Evolutionary conservation across 2,797 vertebrate species (phyloP).

Genomic region (Crypturellus tataupa): DNA sequence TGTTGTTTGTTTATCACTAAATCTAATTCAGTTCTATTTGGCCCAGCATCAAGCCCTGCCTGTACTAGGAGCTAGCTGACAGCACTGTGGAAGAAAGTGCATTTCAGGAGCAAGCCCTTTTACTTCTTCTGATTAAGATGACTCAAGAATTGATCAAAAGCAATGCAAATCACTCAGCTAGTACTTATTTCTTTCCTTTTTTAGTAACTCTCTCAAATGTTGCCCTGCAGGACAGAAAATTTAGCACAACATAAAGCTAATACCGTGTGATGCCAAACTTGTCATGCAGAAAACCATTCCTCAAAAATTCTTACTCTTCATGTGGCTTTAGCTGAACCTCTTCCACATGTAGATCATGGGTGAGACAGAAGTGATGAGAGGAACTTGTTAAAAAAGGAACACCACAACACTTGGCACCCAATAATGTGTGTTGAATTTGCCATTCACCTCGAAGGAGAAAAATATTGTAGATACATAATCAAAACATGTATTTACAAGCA

Average conservation of each 20-base stretch:
- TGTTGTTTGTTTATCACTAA: not conserved
- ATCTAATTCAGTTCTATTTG: not conserved
- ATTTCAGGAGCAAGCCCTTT: not conserved
- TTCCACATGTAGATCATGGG: not conserved
- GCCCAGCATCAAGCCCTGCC: not conserved
- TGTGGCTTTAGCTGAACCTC: not conserved
- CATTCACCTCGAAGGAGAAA: not conserved
- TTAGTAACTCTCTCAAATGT: not conserved
- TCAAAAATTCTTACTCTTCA: not conserved
- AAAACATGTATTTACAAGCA: not conserved
- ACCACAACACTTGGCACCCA: not conserved
- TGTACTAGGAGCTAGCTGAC: not conserved
- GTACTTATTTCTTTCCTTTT: not conserved
- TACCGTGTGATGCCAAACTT: not conserved
- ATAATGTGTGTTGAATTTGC: not conserved
- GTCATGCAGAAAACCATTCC: not conserved
- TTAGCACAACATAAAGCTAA: not conserved
- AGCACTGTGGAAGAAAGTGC: not conserved
- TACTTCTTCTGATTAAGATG: not conserved
- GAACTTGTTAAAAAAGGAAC: constrained; percentile 1
- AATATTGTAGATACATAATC: constrained; percentile 2
- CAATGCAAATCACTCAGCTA: not conserved
- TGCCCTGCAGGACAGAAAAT: not conserved
- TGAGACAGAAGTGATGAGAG: not conserved
- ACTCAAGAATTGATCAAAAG: not conserved